phyloP scores from a whole-genome alignment of 2,113 vertebrate genomes.

The Centropus bengalensis region DNA sequence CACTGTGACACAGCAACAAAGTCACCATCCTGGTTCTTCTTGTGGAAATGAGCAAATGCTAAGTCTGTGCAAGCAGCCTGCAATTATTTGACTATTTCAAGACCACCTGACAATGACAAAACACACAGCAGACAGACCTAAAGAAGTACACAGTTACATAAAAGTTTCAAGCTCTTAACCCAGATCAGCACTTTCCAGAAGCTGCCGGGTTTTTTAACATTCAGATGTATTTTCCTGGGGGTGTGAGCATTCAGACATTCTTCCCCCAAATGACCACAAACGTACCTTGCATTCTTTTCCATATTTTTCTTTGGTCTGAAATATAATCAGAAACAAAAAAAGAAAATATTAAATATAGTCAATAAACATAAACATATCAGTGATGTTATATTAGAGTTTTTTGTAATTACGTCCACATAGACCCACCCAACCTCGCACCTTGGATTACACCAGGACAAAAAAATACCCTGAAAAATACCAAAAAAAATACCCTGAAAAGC shows the following conservation, averaged over 20 bases:
- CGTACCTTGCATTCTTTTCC: conserved; percentile 99
- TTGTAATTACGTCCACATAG: background rate
- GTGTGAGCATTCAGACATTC: background rate
- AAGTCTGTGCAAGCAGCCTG: background rate
- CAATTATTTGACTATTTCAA: background rate
- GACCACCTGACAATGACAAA: background rate
- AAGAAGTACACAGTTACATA: background rate
- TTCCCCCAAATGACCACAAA: background rate
- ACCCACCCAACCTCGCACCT: background rate
- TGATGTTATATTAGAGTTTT: fast-evolving
- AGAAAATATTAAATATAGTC: background rate
- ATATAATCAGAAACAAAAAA: conserved; percentile 48
- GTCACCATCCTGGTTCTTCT: background rate
- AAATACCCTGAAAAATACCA: background rate
- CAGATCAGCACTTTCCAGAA: background rate
- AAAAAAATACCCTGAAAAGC: background rate
- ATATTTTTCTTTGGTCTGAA: conserved; percentile 98
- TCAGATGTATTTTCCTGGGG: background rate
- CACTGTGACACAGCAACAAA: background rate
- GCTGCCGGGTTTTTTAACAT: background rate
- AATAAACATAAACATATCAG: fast-evolving
- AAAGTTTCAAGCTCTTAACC: background rate
- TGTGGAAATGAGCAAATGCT: background rate
- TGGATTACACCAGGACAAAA: background rate
- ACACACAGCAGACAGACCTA: background rate